Evolutionary conservation across 1,140 invertebrate genomes (phyloP).

Genomic region (Eumaeus atala): DNA sequence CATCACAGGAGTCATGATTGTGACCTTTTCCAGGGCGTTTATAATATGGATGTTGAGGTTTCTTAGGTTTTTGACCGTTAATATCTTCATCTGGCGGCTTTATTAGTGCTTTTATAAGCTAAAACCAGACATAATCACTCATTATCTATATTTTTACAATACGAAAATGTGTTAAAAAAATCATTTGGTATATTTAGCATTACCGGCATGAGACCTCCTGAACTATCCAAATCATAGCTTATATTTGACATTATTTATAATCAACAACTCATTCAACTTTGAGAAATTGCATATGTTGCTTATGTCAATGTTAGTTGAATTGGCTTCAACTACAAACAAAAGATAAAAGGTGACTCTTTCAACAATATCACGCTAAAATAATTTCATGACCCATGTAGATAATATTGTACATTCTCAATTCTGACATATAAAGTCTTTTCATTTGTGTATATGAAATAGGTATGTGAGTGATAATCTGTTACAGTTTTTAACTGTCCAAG

Average conservation of each 20-base stretch:
- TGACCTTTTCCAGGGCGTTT: slow-evolving; percentile 90
- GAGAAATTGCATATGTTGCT: too few relatives aligned
- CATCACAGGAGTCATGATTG: slow-evolving; percentile 94
- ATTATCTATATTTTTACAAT: slow-evolving; percentile 5
- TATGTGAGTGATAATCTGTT: too few relatives aligned
- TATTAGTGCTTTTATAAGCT: slow-evolving; percentile 92
- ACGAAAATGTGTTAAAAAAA: neutral
- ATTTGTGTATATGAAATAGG: too few relatives aligned
- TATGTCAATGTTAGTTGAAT: too few relatives aligned
- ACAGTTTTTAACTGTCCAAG: too few relatives aligned
- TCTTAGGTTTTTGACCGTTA: slow-evolving; percentile 77
- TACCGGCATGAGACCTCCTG: slow-evolving; percentile 69
- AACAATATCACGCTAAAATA: too few relatives aligned
- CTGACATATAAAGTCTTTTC: too few relatives aligned
- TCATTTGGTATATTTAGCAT: slow-evolving; percentile 22
- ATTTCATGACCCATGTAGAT: too few relatives aligned
- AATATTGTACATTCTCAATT: too few relatives aligned
- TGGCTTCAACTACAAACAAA: too few relatives aligned
- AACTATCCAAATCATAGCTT: slow-evolving; percentile 67
- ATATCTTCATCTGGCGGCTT: slow-evolving; percentile 88
- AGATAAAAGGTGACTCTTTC: too few relatives aligned
- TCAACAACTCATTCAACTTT: neutral
- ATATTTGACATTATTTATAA: slow-evolving; percentile 52
- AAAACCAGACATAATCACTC: slow-evolving; percentile 24
- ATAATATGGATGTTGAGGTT: slow-evolving; percentile 86